Conservation (phyloP, 2,113 vertebrate species). For the Prochilodus magdalenae region DNA sequence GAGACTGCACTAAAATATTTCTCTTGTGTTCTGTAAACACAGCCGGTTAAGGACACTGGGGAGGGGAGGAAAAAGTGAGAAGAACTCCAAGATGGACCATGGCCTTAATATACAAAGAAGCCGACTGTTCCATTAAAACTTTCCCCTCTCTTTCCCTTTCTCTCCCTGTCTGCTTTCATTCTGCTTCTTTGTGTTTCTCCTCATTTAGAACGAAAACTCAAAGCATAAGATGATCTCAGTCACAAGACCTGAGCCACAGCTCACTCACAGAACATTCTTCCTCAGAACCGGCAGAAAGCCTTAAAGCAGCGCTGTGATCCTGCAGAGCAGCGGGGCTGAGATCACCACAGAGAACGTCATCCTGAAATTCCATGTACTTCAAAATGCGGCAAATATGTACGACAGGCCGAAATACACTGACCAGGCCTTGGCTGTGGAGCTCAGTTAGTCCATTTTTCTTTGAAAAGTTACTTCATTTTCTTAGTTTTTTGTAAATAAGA, state of each 20-base stretch:
- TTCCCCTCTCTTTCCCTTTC: not conserved
- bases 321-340: not conserved
- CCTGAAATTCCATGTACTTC: not conserved
- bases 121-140: slow-evolving; percentile 55
- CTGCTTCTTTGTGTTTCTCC: slow-evolving; percentile 24
- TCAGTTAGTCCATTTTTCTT: not conserved
- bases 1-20: not conserved
- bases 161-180: not conserved
- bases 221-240: slow-evolving; percentile 64
- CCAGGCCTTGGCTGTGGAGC: not conserved
- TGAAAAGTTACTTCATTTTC: not conserved
- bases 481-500: too few relatives aligned
- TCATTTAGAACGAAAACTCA: slow-evolving; percentile 59
- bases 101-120: slow-evolving; percentile 41
- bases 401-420: not conserved
- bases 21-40: not conserved
- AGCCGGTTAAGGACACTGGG: not conserved
- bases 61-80: not conserved
- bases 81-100: not conserved
- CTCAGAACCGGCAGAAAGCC: slow-evolving; percentile 50
- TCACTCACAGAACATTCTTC: slow-evolving; percentile 69
- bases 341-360: not conserved
- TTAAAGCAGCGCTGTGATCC: not conserved
- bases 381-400: not conserved
- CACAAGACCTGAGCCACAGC: slow-evolving; percentile 63